phyloP scores from a whole-genome alignment of 2,888 invertebrate species.

The Amphimallon solstitiale region DNA sequence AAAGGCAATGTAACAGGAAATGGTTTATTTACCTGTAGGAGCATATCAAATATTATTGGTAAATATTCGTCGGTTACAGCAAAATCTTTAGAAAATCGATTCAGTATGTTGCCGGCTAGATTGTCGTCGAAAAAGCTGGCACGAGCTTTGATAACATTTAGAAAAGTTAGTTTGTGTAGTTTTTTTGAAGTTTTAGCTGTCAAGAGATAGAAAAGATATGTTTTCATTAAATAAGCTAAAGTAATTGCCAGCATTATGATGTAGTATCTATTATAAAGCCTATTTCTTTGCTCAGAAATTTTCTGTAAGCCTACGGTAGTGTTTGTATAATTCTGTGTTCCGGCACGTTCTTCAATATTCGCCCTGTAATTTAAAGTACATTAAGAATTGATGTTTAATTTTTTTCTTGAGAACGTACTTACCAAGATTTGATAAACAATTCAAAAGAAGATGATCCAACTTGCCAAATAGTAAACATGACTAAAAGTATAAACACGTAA shows the following conservation, averaged over 20 bases:
- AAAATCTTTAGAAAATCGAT: conserved; percentile 46
- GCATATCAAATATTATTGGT: conserved; percentile 33
- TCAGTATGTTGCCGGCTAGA: conserved; percentile 44
- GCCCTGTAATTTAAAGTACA: conserved; percentile 40
- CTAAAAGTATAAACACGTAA: conserved; percentile 44
- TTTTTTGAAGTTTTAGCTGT: conserved; percentile 39
- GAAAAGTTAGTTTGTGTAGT: conserved; percentile 39
- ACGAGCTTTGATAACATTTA: conserved; percentile 40
- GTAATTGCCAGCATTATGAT: conserved; percentile 24
- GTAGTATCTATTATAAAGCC: conserved; percentile 27
- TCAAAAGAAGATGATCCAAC: conserved; percentile 33
- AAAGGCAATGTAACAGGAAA: neutral
- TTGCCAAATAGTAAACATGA: conserved; percentile 50
- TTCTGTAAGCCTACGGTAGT: conserved; percentile 8
- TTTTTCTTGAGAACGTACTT: too few species aligned
- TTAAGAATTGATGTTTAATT: neutral
- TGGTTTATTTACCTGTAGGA: conserved; percentile 33
- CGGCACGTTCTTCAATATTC: conserved; percentile 42
- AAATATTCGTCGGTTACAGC: conserved; percentile 43
- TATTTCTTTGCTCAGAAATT: neutral
- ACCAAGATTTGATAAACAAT: conserved; percentile 38
- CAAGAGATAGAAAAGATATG: conserved; percentile 43
- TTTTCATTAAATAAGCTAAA: conserved; percentile 41
- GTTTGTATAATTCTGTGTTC: conserved; percentile 10
- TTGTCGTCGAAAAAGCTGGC: conserved; percentile 43